Conservation (phyloP, 1,140 invertebrate species). For the Caenorhabditis latens region DNA sequence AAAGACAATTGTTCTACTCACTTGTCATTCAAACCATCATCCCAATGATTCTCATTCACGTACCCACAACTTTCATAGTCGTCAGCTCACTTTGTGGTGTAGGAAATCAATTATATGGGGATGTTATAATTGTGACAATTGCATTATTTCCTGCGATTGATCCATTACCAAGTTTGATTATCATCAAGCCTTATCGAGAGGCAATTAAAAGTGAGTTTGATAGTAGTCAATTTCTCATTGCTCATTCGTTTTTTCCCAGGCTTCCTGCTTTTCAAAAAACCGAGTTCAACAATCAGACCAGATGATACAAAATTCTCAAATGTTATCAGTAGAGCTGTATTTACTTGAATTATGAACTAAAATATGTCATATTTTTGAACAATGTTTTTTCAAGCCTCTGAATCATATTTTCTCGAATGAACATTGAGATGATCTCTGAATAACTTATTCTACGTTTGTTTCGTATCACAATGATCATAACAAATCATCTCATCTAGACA, state of each 20-base stretch:
- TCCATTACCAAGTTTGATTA: conserved; percentile 16
- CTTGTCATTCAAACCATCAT: conserved; percentile 5
- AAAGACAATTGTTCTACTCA: conserved; percentile 24
- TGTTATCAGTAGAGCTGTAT: background rate
- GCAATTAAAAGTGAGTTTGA: background rate
- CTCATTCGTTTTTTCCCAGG: background rate
- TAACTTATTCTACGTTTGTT: too few species aligned
- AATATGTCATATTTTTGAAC: too few species aligned
- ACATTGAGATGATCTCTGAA: too few species aligned
- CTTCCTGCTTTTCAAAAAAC: background rate
- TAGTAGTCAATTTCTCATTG: too few species aligned
- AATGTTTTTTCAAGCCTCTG: too few species aligned
- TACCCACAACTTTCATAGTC: background rate
- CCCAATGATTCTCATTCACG: conserved; percentile 20
- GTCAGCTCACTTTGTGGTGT: background rate
- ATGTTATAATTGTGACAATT: background rate
- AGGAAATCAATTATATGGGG: background rate
- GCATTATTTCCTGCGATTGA: background rate
- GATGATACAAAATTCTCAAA: background rate
- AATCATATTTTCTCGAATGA: too few species aligned
- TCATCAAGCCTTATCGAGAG: conserved; percentile 1
- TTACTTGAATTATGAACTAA: too few species aligned
- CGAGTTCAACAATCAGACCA: background rate
- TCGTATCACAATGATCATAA: too few species aligned
- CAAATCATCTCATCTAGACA: too few species aligned